A percentile compares a stretch with the other conserved stretches of the same genome.
These are phyloP conservation scores for Melipona beecheii DNA, from an alignment of 2,888 invertebrate species.

Conservation along the genomic window DNA sequence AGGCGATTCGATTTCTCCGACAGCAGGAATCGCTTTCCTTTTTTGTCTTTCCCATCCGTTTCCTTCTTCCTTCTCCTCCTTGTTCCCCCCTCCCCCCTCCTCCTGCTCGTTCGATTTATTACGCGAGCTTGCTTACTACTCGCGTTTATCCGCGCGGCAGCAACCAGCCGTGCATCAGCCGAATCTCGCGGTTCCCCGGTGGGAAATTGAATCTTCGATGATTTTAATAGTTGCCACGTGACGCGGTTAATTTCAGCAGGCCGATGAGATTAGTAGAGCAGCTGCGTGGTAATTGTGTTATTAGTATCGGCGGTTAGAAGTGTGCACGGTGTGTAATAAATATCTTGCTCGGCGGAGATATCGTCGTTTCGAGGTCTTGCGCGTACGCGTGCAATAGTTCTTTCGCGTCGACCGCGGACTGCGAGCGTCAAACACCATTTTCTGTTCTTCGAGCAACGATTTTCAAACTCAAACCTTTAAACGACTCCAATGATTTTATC, in stretches of 20 bases:
- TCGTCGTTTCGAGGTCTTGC: neutral
- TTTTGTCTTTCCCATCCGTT: conserved; percentile 8
- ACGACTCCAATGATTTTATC: too few species aligned
- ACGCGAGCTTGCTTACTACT: neutral
- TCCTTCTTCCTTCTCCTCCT: neutral
- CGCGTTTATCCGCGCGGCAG: conserved; percentile 28
- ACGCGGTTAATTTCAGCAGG: neutral
- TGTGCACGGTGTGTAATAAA: neutral
- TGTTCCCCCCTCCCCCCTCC: too few species aligned
- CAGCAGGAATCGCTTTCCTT: conserved; percentile 15
- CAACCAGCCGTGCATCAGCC: too few species aligned
- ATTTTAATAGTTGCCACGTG: neutral
- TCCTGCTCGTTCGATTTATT: conserved; percentile 31
- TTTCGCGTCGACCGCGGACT: too few species aligned
- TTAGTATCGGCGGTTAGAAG: neutral
- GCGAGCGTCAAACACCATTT: too few species aligned
- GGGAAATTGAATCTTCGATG: conserved; percentile 39
- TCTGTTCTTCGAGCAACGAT: too few species aligned
- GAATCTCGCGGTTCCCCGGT: conserved; percentile 23
- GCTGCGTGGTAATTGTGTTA: conserved; percentile 5
- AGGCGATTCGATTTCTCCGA: conserved; percentile 56
- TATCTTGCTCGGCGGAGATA: neutral
- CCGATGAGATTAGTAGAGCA: neutral
- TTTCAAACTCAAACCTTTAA: too few species aligned
- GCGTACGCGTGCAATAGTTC: too few species aligned